A percentile compares a stretch with the other conserved stretches of the same genome.
Conservation (phyloP, 2,113 vertebrate genomes). For the western clawed frog (Xenopus tropicalis) region UCB_Xtro_10.0 CM004445.2:113504001-113504500, state of each 20-base stretch:
- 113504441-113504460: background rate
- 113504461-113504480: background rate
- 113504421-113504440: background rate
- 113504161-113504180: conserved; percentile 49
- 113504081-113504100: conserved; percentile 46
- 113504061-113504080: conserved; percentile 23
- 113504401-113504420: conserved; percentile 6
- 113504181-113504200: conserved; percentile 48
- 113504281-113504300: conserved; percentile 10
- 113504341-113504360: conserved; percentile 14
- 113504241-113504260: conserved; percentile 43
- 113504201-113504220: conserved; percentile 36
- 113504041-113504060: conserved; percentile 28
- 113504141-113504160: conserved; percentile 51
- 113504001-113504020: conserved; percentile 39
- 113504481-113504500: too few relatives aligned
- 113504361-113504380: conserved; percentile 7
- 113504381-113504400: background rate
- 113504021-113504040: conserved; percentile 39
- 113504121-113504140: conserved; percentile 50
- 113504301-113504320: conserved; percentile 25
- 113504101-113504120: conserved; percentile 51
- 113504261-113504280: conserved; percentile 40
- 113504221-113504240: conserved; percentile 22
- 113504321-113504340: conserved; percentile 23